These are phyloP conservation scores for Apeira syringaria DNA, from an alignment of 2,888 invertebrate genomes.

Conservation along the genomic window DNA sequence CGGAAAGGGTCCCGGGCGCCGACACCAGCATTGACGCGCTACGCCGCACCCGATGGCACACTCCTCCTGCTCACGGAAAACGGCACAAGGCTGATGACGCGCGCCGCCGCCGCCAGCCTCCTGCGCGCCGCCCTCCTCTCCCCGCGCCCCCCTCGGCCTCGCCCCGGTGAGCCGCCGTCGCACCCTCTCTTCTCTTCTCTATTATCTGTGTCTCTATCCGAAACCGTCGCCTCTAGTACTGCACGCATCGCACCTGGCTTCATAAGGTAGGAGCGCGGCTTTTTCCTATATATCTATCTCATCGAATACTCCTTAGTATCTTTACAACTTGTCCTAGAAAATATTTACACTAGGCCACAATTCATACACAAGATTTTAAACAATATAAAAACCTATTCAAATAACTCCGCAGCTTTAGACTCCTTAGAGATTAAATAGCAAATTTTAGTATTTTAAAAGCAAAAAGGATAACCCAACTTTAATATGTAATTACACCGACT, in stretches of 20 bases:
- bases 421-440: slow-evolving; percentile 30
- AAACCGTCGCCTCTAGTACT: slow-evolving; percentile 78
- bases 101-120: slow-evolving; percentile 79
- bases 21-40: slow-evolving; percentile 82
- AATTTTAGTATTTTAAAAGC: slow-evolving; percentile 32
- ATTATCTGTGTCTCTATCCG: slow-evolving; percentile 75
- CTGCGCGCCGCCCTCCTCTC: slow-evolving; percentile 81
- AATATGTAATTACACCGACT: slow-evolving; percentile 36
- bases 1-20: slow-evolving; percentile 61
- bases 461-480: slow-evolving; percentile 42
- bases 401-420: slow-evolving; percentile 31
- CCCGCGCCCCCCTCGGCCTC: slow-evolving; percentile 80
- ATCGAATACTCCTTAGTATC: slow-evolving; percentile 21
- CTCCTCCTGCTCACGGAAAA: slow-evolving; percentile 86
- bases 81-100: slow-evolving; percentile 84
- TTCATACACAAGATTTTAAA: slow-evolving; percentile 17
- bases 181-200: slow-evolving; percentile 69
- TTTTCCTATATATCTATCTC: slow-evolving; percentile 14
- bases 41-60: slow-evolving; percentile 85
- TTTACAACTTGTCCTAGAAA: slow-evolving; percentile 8
- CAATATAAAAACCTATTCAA: slow-evolving; percentile 20
- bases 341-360: slow-evolving; percentile 20
- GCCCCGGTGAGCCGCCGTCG: slow-evolving; percentile 80
- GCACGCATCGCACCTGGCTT: slow-evolving; percentile 78
- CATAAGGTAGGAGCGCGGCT: slow-evolving; percentile 77